Conservation (phyloP, 2,888 invertebrate species). For the Lycaena phlaeas region DNA sequence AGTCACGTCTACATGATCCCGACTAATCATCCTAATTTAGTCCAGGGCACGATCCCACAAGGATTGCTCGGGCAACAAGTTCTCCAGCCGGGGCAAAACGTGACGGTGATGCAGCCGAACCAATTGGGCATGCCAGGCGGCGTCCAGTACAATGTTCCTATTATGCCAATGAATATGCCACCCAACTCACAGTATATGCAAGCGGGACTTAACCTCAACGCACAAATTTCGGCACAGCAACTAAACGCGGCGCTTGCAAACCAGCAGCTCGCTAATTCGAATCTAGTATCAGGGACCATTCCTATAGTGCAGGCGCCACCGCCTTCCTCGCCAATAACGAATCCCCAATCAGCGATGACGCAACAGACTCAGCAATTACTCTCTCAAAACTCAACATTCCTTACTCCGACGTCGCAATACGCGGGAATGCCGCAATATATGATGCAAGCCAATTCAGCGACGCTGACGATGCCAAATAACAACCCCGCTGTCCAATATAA, state of each 20-base stretch:
- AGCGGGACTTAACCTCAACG: conserved; percentile 51
- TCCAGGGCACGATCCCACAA: conserved; percentile 44
- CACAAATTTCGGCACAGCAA: conserved; percentile 59
- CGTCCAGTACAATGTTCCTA: conserved; percentile 57
- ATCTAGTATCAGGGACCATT: conserved; percentile 44
- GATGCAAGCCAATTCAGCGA: conserved; percentile 46
- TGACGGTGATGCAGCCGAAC: conserved; percentile 63
- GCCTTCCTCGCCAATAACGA: conserved; percentile 40
- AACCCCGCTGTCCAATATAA: conserved; percentile 51
- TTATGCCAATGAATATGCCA: conserved; percentile 61
- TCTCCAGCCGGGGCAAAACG: conserved; percentile 53
- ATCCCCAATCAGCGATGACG: conserved; percentile 33
- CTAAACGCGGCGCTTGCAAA: conserved; percentile 55
- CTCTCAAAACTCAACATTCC: conserved; percentile 42
- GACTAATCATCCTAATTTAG: conserved; percentile 48
- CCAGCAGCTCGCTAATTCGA: conserved; percentile 46
- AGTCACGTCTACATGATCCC: conserved; percentile 67
- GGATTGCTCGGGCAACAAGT: conserved; percentile 53
- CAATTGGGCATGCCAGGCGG: conserved; percentile 55
- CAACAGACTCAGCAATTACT: conserved; percentile 53
- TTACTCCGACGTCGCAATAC: conserved; percentile 54
- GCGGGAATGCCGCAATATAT: conserved; percentile 50
- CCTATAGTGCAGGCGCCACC: conserved; percentile 57
- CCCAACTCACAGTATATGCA: conserved; percentile 55
- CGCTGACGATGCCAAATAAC: conserved; percentile 38